phyloP scores from a whole-genome alignment of 2,797 vertebrate genomes.

The Hippopotamyrus pictus region DNA sequence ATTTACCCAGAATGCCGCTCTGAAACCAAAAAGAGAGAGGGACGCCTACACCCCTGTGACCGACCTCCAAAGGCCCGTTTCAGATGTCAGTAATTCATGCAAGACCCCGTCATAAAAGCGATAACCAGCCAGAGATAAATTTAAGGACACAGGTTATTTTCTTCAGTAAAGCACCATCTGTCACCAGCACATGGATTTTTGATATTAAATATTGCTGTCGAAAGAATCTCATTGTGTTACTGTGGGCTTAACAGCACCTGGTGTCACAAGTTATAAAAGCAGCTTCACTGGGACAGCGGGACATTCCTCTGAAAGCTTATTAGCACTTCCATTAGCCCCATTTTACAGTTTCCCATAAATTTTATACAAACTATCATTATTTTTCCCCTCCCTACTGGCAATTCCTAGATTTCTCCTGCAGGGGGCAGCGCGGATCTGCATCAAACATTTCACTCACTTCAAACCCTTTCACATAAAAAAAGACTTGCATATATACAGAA shows the following conservation, averaged over 20 bases:
- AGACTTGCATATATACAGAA: neutral
- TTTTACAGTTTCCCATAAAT: slow-evolving; percentile 2
- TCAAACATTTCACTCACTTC: neutral
- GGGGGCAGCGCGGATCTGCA: slow-evolving; percentile 8
- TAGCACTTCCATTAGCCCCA: neutral
- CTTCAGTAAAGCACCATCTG: neutral
- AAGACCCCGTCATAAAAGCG: neutral
- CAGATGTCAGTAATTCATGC: neutral
- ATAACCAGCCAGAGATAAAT: neutral
- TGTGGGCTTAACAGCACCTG: neutral
- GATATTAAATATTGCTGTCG: neutral
- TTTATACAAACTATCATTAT: neutral
- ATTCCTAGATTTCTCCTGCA: neutral
- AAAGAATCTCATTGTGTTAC: neutral
- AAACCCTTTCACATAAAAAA: neutral
- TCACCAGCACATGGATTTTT: neutral
- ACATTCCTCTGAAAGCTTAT: neutral
- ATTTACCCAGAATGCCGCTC: neutral
- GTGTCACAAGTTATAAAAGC: neutral
- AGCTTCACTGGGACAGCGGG: neutral
- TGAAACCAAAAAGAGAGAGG: neutral
- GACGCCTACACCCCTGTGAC: neutral
- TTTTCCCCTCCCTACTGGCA: neutral
- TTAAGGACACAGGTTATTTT: neutral
- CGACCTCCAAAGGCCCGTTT: neutral